Base-by-base conservation (phyloP, 2,113 vertebrate species). In the Gavia stellata region DNA sequence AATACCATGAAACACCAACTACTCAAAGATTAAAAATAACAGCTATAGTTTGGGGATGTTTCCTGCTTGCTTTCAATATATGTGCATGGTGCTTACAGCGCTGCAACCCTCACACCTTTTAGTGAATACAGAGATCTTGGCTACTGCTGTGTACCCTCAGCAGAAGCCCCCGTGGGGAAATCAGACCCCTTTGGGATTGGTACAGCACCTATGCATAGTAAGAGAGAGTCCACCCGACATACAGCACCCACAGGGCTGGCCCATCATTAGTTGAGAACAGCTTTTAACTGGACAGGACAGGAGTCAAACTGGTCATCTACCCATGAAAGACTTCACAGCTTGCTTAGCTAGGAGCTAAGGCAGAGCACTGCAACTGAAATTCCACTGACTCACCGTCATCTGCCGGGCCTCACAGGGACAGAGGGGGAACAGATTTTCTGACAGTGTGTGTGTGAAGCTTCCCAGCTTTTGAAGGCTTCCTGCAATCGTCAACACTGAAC, bases 71-170 rank as follows among this genome's bases (percentile, higher is more conserved):
- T 63, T 44, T 50, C 26, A 56, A 12, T 28, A 84, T 3, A 8
- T 0, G 0, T 44, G 16, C 7, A 9, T 14, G 21, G 10, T 40
- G 4, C 34, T 61, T 38, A 52, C 7, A 17, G 16, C 58, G 52
- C 52, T 56, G 49, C n/a, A 88, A 21, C 6, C 17, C 47, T 80
- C 49, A 29, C 7, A 70, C 4, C 4, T 74, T 36, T 23, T 12
- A 71, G 10, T 9, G 31, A 59, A 5, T 12, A 47, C 20, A 38
- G 31, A 53, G 38, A 58, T 52, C 67, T 62, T 52, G 38, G 16
- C n/a, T 42, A 24, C 52, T 53, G 40, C 52, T 61, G 40, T 4
- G 3, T 58, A 56, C 11, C 23, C 38, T 80, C 29, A 86, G 42
- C 3, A 31, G 47, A 91, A 78, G 20, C 1, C 3, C 17, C 24